A percentile compares a stretch with the other conserved stretches of the same genome.
Evolutionary conservation across 2,113 vertebrate genomes (phyloP).

Genomic region (Oreotrochilus melanogaster): DNA sequence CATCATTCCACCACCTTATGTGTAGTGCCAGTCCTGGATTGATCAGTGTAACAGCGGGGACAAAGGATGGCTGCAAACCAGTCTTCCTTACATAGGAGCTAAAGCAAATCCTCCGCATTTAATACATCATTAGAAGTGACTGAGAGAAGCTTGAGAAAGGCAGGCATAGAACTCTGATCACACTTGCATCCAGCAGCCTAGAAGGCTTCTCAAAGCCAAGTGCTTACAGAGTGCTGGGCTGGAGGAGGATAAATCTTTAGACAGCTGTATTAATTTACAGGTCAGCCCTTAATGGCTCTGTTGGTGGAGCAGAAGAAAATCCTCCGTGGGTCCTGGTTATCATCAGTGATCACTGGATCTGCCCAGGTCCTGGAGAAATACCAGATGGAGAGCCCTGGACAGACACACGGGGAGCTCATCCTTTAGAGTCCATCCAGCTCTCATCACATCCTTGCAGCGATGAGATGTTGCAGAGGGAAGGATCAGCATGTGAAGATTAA

Average conservation of each 20-base stretch:
- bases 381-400: not conserved
- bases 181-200: not conserved
- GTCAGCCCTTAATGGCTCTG: constrained; percentile 25
- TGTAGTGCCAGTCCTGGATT: not conserved
- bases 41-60: not conserved
- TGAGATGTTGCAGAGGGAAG: not conserved
- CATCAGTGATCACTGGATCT: not conserved
- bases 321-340: not conserved
- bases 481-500: not conserved
- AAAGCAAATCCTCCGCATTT: not conserved
- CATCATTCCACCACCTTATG: not conserved
- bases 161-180: not conserved
- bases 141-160: not conserved
- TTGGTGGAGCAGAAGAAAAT: constrained; percentile 18
- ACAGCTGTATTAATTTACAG: constrained; percentile 18
- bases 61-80: not conserved
- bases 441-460: not conserved
- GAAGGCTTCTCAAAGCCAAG: not conserved
- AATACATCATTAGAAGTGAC: not conserved
- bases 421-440: not conserved
- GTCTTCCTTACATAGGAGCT: not conserved
- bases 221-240: not conserved
- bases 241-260: not conserved
- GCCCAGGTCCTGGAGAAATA: constrained; percentile 11
- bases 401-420: not conserved